Conservation (phyloP, 2,113 vertebrate species). For the Calidris pygmaea region DNA sequence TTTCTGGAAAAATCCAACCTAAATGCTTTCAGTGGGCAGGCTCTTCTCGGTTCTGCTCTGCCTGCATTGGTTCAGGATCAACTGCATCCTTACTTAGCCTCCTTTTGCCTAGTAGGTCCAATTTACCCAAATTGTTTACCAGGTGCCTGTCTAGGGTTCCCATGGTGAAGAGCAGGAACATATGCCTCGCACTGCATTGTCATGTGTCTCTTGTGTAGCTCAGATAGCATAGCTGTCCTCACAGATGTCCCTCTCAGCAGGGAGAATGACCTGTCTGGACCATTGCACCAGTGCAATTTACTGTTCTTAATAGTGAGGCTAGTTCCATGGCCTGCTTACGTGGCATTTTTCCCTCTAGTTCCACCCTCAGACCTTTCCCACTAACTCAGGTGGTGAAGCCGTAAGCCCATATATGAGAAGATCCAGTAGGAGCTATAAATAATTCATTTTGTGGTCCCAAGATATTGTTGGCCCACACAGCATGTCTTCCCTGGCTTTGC, state of each 20-base stretch:
- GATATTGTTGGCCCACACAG: not conserved
- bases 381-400: not conserved
- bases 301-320: not conserved
- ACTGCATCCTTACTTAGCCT: not conserved
- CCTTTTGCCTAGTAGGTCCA: not conserved
- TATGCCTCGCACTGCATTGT: not conserved
- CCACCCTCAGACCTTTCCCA: not conserved
- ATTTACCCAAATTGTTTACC: not conserved
- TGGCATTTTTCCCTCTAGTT: not conserved
- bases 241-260: not conserved
- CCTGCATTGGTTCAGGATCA: not conserved
- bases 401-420: not conserved
- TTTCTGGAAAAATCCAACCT: not conserved
- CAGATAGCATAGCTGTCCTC: not conserved
- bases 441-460: not conserved
- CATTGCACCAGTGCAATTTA: not conserved
- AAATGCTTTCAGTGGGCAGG: not conserved
- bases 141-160: not conserved
- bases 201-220: not conserved
- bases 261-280: not conserved
- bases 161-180: not conserved
- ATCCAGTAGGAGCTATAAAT: not conserved
- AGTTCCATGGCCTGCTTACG: not conserved
- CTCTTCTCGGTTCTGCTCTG: not conserved
- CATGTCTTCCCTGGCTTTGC: not conserved